Evolutionary conservation across 1,140 invertebrate genomes (phyloP).

Genomic region (Lineus longissimus): DNA sequence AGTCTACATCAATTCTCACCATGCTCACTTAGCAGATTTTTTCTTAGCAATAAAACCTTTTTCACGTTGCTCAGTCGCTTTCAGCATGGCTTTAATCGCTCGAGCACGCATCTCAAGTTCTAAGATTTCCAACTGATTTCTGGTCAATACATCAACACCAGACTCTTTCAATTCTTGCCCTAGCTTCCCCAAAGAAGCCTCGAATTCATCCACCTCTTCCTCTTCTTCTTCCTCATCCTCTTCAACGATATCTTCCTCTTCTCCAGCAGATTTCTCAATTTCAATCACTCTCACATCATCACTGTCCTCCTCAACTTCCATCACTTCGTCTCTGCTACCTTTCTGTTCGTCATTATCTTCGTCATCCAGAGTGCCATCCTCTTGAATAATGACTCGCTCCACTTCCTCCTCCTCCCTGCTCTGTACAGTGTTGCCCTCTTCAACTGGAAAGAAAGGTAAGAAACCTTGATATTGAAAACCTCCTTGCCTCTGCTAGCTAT

Average conservation of each 20-base stretch:
- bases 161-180: neutral
- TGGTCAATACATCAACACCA: constrained; percentile 29
- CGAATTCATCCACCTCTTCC: neutral
- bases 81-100: constrained; percentile 56
- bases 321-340: constrained; percentile 1
- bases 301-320: neutral
- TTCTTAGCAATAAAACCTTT: no score
- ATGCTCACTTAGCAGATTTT: no score
- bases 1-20: no score
- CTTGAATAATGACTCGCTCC: neutral
- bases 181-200: neutral
- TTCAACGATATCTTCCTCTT: constrained; percentile 8
- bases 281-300: constrained; percentile 2
- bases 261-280: constrained; percentile 1
- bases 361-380: constrained; percentile 1
- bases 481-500: no score
- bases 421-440: neutral
- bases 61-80: constrained; percentile 17
- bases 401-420: constrained; percentile 4
- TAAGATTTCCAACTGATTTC: constrained; percentile 54
- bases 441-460: no score
- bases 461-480: no score
- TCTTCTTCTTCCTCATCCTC: neutral
- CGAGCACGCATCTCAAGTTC: constrained; percentile 57
- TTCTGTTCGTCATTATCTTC: constrained; percentile 1